phyloP scores from a whole-genome alignment of 2,888 invertebrate species.

The Ophioninae sp. region DNA sequence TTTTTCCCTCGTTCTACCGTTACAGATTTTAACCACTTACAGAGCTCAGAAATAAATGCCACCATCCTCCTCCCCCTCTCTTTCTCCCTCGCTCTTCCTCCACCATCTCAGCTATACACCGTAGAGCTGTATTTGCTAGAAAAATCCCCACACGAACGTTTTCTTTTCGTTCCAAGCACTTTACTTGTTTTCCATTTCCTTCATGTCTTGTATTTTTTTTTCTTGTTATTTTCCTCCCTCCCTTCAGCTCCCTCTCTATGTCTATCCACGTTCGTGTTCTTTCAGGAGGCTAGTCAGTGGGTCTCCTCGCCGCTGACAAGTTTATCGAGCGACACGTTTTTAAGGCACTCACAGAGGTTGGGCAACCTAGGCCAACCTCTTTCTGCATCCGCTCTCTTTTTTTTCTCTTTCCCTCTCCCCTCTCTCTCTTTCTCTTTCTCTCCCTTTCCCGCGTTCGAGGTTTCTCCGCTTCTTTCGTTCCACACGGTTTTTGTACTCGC shows the following conservation, averaged over 20 bases:
- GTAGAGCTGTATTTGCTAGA: constrained; percentile 20
- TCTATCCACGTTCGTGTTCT: constrained; percentile 31
- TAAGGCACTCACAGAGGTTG: constrained; percentile 54
- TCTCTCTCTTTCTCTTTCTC: constrained; percentile 20
- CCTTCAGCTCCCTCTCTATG: constrained; percentile 1
- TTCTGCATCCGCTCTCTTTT: constrained; percentile 20
- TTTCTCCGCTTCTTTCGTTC: constrained; percentile 29
- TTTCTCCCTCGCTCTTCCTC: constrained; percentile 10
- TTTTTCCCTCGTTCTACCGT: constrained; percentile 14
- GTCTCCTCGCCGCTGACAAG: constrained; percentile 48
- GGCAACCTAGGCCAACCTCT: constrained; percentile 34
- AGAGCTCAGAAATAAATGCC: constrained; percentile 44
- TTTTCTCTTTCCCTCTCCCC: constrained; percentile 10
- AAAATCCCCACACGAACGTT: constrained; percentile 32
- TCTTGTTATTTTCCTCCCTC: constrained; percentile 6
- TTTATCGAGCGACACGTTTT: constrained; percentile 68
- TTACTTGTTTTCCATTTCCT: constrained; percentile 53
- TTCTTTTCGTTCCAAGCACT: constrained; percentile 46
- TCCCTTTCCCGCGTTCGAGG: constrained; percentile 8
- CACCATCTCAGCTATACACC: constrained; percentile 15
- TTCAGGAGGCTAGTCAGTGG: constrained; percentile 20
- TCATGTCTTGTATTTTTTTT: constrained; percentile 32
- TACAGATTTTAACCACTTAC: constrained; percentile 29
- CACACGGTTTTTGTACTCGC: constrained; percentile 43
- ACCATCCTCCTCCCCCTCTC: constrained; percentile 5